A percentile compares a stretch with the other conserved stretches of the same genome.
Evolutionary conservation across 2,888 invertebrate species (phyloP).

Genomic region (Alitta virens): DNA sequence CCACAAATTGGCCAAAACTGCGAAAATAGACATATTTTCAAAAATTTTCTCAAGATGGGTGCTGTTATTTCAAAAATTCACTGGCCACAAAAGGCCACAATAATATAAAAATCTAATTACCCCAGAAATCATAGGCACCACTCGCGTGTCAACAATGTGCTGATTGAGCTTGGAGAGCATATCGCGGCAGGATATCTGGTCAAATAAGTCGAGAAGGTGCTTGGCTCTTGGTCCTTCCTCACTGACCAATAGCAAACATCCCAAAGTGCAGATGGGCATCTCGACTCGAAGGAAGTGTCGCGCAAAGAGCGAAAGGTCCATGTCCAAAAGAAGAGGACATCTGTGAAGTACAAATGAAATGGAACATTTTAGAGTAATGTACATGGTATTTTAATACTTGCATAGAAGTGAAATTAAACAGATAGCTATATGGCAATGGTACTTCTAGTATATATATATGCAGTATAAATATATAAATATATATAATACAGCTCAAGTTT

Average conservation of each 20-base stretch:
- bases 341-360: too few species aligned
- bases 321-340: conserved; percentile 38
- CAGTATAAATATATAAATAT: too few species aligned
- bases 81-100: not conserved
- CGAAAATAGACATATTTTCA: too few species aligned
- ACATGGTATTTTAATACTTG: too few species aligned
- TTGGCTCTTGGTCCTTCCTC: not conserved
- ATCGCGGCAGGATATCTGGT: not conserved
- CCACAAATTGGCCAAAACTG: too few species aligned
- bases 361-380: too few species aligned
- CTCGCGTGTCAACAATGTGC: not conserved
- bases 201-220: not conserved
- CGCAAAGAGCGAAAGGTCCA: conserved; percentile 28
- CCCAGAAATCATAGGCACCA: not conserved
- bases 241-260: conserved; percentile 26
- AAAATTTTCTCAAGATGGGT: too few species aligned
- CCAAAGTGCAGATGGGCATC: conserved; percentile 35
- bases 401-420: too few species aligned
- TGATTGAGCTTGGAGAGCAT: not conserved
- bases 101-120: not conserved
- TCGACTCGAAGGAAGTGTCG: conserved; percentile 33
- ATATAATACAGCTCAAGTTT: too few species aligned
- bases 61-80: too few species aligned
- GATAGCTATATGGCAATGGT: too few species aligned
- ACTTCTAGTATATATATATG: too few species aligned